phyloP scores from a whole-genome alignment of 2,113 vertebrate species.

The Myiozetetes cayanensis region DNA sequence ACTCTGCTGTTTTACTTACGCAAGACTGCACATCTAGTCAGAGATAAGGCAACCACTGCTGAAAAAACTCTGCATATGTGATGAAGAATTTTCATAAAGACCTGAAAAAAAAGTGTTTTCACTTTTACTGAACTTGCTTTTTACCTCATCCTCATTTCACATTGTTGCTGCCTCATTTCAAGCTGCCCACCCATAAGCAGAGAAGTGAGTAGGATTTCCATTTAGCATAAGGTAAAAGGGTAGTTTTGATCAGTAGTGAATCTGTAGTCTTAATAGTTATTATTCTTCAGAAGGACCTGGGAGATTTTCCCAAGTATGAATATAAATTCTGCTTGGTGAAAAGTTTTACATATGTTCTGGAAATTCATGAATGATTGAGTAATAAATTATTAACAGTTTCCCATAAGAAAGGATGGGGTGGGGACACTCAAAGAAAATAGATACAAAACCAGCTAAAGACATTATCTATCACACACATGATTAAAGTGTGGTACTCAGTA shows the following conservation, averaged over 20 bases:
- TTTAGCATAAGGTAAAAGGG: not conserved
- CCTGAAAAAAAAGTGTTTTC: not conserved
- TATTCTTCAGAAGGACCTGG: not conserved
- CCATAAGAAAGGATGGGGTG: not conserved
- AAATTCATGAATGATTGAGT: not conserved
- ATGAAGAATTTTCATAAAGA: not conserved
- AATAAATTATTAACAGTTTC: not conserved
- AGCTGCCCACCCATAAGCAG: not conserved
- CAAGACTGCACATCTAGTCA: not conserved
- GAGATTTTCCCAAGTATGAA: not conserved
- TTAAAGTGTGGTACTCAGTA: not conserved
- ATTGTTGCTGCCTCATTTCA: not conserved
- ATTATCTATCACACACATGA: not conserved
- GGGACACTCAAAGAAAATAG: not conserved
- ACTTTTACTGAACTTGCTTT: not conserved
- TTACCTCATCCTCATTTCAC: not conserved
- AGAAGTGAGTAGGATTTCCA: not conserved
- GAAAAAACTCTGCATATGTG: not conserved
- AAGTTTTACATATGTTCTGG: not conserved
- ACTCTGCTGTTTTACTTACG: constrained; percentile 6
- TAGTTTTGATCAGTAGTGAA: not conserved
- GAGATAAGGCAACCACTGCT: not conserved
- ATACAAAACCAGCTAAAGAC: not conserved
- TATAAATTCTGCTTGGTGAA: not conserved
- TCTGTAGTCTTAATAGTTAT: not conserved